These are phyloP conservation scores for Aspiorhynchus laticeps DNA, from an alignment of 2,113 vertebrate genomes.

Conservation along the genomic window DNA sequence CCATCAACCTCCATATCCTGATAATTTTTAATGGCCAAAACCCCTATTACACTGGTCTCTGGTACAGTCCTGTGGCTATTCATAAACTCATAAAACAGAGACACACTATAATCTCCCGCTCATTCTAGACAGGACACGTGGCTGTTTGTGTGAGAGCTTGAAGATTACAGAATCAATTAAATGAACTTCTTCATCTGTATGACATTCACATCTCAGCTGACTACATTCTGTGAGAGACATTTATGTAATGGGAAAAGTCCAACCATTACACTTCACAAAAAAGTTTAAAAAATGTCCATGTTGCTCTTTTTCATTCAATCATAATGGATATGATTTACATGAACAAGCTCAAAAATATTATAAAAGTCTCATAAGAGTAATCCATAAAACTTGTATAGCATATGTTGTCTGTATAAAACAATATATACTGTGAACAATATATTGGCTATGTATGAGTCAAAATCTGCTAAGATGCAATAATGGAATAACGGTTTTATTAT, in stretches of 20 bases:
- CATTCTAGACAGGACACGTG: not conserved
- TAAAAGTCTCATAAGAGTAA: no score
- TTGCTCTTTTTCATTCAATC: not conserved
- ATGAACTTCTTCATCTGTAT: not conserved
- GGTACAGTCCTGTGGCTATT: not conserved
- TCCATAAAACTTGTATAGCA: no score
- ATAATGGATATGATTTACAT: not conserved
- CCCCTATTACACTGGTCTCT: not conserved
- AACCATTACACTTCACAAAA: not conserved
- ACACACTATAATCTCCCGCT: not conserved
- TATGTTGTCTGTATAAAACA: no score
- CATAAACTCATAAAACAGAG: not conserved
- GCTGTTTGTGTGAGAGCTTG: not conserved
- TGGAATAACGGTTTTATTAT: no score
- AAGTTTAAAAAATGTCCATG: not conserved
- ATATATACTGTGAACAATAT: no score
- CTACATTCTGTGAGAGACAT: not conserved
- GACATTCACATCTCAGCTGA: conserved; percentile 10
- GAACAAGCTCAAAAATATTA: not conserved
- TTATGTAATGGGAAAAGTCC: not conserved
- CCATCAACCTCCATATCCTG: not conserved
- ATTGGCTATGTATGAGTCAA: no score
- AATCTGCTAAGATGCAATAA: no score
- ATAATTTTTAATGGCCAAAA: not conserved
- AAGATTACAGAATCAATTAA: conserved; percentile 1